These are phyloP conservation scores for Heteromyza rotundicornis DNA, from an alignment of 2,888 invertebrate species.

Conservation along the genomic window DNA sequence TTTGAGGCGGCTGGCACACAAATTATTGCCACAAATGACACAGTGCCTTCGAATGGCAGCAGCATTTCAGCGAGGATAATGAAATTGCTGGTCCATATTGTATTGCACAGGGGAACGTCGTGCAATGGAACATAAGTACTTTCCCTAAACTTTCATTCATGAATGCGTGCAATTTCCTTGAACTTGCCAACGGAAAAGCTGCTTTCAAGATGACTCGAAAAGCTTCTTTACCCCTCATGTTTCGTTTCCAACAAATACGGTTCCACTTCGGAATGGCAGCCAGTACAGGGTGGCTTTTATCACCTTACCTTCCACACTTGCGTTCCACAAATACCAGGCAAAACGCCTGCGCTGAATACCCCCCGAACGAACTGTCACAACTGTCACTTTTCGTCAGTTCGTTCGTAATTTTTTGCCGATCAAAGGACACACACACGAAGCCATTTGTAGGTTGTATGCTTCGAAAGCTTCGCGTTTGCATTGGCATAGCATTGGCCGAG, in stretches of 20 bases:
- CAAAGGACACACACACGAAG: background rate
- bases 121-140: too few species aligned
- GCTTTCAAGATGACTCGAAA: background rate
- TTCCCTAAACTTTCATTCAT: slow-evolving; percentile 10
- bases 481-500: slow-evolving; percentile 35
- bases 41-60: background rate
- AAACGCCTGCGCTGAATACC: slow-evolving; percentile 1
- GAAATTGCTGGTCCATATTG: too few species aligned
- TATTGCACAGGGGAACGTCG: too few species aligned
- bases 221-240: too few species aligned
- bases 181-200: slow-evolving; percentile 15
- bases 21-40: background rate
- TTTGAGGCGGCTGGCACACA: background rate
- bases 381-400: slow-evolving; percentile 22
- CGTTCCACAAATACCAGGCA: background rate
- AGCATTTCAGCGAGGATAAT: background rate
- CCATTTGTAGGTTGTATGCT: background rate
- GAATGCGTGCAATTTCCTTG: slow-evolving; percentile 18
- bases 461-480: slow-evolving; percentile 16
- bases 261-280: background rate
- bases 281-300: background rate
- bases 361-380: background rate
- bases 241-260: too few species aligned
- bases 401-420: slow-evolving; percentile 2
- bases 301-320: background rate